These are phyloP conservation scores for Anseranas semipalmata DNA, from an alignment of 2,113 vertebrate genomes.

Conservation along the genomic window DNA sequence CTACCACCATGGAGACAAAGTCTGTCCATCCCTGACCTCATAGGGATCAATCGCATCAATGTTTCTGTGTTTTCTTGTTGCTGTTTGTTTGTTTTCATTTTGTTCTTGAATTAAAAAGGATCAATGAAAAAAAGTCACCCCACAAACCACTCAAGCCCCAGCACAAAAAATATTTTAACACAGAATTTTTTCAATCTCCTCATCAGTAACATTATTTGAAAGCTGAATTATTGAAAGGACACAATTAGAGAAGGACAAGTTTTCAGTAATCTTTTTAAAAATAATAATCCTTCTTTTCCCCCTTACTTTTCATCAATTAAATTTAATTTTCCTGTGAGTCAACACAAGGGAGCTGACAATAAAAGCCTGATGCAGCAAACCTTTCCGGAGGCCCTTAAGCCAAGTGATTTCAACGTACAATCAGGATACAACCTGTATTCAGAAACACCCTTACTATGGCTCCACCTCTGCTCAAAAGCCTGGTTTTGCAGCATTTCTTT, in stretches of 20 bases:
- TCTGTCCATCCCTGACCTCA: background rate
- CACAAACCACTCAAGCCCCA: background rate
- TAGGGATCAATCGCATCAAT: background rate
- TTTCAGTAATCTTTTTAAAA: background rate
- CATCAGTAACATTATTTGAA: slow-evolving; percentile 1
- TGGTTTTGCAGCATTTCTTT: background rate
- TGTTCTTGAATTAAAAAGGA: background rate
- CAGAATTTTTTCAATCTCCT: background rate
- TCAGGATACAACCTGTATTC: background rate
- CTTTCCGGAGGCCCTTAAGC: background rate
- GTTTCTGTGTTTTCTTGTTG: background rate
- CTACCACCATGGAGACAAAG: background rate
- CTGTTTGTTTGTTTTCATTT: background rate
- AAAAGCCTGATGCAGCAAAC: slow-evolving; percentile 24
- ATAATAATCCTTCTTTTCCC: slow-evolving; percentile 1
- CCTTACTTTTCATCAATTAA: slow-evolving; percentile 31
- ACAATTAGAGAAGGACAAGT: background rate
- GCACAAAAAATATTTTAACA: background rate
- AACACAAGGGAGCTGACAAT: background rate
- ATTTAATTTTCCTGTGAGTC: slow-evolving; percentile 26
- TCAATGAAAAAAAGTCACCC: background rate
- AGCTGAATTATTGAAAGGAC: slow-evolving; percentile 15
- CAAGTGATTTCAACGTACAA: background rate
- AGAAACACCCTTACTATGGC: background rate
- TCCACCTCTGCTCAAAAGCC: background rate